Evolutionary conservation across 2,888 invertebrate species (phyloP).

Genomic region (Thalpophila matura): DNA sequence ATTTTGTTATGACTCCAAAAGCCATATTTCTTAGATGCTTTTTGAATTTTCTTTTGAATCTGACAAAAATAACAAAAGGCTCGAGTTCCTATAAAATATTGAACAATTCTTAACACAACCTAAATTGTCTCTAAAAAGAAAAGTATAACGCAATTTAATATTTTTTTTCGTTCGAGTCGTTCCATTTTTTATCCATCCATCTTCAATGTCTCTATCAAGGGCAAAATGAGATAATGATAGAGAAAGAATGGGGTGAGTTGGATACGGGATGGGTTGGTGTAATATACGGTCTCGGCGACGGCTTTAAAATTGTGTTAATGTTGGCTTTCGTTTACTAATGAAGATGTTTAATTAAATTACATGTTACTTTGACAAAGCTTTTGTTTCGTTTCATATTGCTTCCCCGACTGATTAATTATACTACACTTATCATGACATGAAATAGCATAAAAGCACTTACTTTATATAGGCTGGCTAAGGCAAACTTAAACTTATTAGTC

Average conservation of each 20-base stretch:
- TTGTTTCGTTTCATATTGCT: conserved; percentile 39
- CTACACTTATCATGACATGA: conserved; percentile 23
- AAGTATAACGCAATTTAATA: conserved; percentile 56
- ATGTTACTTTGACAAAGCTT: conserved; percentile 38
- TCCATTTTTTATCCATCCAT: conserved; percentile 57
- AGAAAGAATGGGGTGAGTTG: conserved; percentile 63
- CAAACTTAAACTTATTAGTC: conserved; percentile 24
- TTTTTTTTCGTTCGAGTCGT: conserved; percentile 56
- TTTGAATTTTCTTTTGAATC: too few relatives aligned
- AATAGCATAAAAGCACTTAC: conserved; percentile 3
- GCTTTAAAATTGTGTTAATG: conserved; percentile 51
- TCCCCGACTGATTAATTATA: conserved; percentile 36
- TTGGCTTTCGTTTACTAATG: conserved; percentile 42
- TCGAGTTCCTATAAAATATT: conserved; percentile 46
- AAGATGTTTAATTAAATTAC: conserved; percentile 44
- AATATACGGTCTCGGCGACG: conserved; percentile 38
- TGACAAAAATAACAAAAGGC: conserved; percentile 9
- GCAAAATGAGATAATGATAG: conserved; percentile 81
- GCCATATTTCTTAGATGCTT: too few relatives aligned
- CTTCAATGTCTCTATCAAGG: conserved; percentile 80
- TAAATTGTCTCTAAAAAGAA: conserved; percentile 46
- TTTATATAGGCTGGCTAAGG: background rate
- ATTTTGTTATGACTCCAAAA: too few relatives aligned
- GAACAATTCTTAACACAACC: conserved; percentile 44
- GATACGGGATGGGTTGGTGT: conserved; percentile 43